Percentiles rank a stretch among this genome's conserved stretches.
Evolutionary conservation across 2,113 vertebrate species (phyloP).

Genomic region (Festucalex cinctus): DNA sequence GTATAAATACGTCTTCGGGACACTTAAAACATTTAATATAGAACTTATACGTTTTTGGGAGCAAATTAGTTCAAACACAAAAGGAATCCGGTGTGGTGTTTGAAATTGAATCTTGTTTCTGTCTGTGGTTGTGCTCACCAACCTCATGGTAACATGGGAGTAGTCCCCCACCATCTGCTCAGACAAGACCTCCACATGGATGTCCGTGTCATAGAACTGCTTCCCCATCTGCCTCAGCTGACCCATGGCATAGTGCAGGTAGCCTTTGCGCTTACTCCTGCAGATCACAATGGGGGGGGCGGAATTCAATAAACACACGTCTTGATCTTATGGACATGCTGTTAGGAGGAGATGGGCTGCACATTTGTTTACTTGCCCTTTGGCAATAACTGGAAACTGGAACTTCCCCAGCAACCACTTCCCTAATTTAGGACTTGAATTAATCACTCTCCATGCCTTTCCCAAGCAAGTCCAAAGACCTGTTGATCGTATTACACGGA

Average conservation of each 20-base stretch:
- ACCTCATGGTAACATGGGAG: constrained; percentile 77
- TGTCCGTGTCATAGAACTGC: constrained; percentile 76
- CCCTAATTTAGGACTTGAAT: background rate
- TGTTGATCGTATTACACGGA: background rate
- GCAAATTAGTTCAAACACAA: background rate
- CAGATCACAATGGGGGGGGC: constrained; percentile 3
- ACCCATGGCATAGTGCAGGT: constrained; percentile 76
- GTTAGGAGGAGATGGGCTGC: background rate
- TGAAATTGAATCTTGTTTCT: background rate
- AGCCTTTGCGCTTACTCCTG: constrained; percentile 75
- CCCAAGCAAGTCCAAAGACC: background rate
- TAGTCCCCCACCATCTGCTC: constrained; percentile 76
- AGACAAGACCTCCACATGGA: constrained; percentile 74
- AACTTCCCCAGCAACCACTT: background rate
- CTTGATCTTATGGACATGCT: background rate
- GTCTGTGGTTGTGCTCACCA: constrained; percentile 1
- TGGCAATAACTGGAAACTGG: background rate
- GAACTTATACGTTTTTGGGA: too few species aligned
- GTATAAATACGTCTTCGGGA: too few species aligned
- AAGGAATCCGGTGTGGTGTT: background rate
- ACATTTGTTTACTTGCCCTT: background rate
- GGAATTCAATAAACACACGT: constrained; percentile 2
- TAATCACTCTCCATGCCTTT: too few species aligned
- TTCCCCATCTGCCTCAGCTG: constrained; percentile 77
- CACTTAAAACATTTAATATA: too few species aligned